Conservation (phyloP, 2,797 vertebrate genomes). For the Chaetodon trifasciatus region DNA sequence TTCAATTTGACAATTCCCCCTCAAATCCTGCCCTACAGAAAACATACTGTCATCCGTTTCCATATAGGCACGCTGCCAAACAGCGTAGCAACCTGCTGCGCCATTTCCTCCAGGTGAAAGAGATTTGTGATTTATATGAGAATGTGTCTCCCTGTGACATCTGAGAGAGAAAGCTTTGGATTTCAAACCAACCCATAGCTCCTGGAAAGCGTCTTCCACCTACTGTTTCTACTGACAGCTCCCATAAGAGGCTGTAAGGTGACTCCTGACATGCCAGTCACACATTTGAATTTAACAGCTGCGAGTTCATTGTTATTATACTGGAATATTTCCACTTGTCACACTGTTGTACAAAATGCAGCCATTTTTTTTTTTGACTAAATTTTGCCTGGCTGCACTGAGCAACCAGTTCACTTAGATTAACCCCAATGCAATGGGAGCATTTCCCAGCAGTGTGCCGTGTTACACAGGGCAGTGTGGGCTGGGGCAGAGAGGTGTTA, state of each 20-base stretch:
- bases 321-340: conserved; percentile 26
- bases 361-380: conserved; percentile 9
- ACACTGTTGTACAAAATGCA: conserved; percentile 9
- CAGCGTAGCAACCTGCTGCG: conserved; percentile 16
- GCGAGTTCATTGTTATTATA: conserved; percentile 13
- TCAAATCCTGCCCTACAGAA: conserved; percentile 23
- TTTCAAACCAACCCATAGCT: conserved; percentile 16
- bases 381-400: conserved; percentile 6
- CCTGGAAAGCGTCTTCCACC: conserved; percentile 4
- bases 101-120: conserved; percentile 39
- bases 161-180: conserved; percentile 19
- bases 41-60: conserved; percentile 43
- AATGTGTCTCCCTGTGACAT: conserved; percentile 27
- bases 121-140: conserved; percentile 51
- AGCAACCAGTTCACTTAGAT: conserved; percentile 12
- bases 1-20: conserved; percentile 31
- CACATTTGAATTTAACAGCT: conserved; percentile 31
- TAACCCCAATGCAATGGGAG: conserved; percentile 24
- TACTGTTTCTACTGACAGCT: conserved; percentile 5
- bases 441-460: conserved; percentile 52
- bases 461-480: conserved; percentile 44
- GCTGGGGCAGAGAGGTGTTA: conserved; percentile 35
- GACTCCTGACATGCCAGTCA: conserved; percentile 12
- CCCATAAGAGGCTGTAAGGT: conserved; percentile 9
- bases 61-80: conserved; percentile 31